Base-by-base conservation (phyloP, 1,140 invertebrate species). In the Rhagoletis pomonella region DNA sequence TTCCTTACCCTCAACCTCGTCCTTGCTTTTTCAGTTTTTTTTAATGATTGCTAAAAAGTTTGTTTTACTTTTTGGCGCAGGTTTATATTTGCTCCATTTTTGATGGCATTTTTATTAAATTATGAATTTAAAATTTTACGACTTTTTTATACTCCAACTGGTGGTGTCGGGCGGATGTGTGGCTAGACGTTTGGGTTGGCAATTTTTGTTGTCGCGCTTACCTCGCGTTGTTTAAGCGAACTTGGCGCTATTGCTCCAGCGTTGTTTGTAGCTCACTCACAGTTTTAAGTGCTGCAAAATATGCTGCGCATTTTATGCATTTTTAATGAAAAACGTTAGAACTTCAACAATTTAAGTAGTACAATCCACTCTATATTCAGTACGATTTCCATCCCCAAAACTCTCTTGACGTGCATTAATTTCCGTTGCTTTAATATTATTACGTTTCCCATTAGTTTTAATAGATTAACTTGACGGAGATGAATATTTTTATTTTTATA, bases 81-180 rank as follows among this genome's bases (percentile, higher is more conserved):
- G 50, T 55, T 55, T 6, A 9, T 55, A n/a, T n/a, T 73, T 14
- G 67, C 67, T 73, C 67, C 42, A 73, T 44, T 73, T 47, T 73
- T 73, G 67, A 44, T 73, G 67, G 39, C 67, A 73, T 59, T 85
- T 85, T 85, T 62, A 85, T 85, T 39, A 85, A 85, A 85, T 85
- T 85, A 85, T 85, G 81, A 85, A 85, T 85, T 85, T 85, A 29
- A 85, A 85, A 85, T 85, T 85, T 85, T 85, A 85, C 50, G 81
- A 58, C 81, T 29, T 85, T 85, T 85, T 85, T 19, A 85, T 85
- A 59, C 19, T 39, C 44, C 67, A 73, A 73, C 42, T 44, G 42
- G 39, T 73, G 67, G 12, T n/a, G n/a, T n/a, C n/a, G n/a, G n/a
- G n/a, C n/a, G n/a, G 42, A 3, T 17, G 14, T 47, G 67, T 73